Evolutionary conservation across 2,113 vertebrate genomes (phyloP), one percentile per base, ranked within the genome.

Genomic region (Hoplias malabaricus): DNA sequence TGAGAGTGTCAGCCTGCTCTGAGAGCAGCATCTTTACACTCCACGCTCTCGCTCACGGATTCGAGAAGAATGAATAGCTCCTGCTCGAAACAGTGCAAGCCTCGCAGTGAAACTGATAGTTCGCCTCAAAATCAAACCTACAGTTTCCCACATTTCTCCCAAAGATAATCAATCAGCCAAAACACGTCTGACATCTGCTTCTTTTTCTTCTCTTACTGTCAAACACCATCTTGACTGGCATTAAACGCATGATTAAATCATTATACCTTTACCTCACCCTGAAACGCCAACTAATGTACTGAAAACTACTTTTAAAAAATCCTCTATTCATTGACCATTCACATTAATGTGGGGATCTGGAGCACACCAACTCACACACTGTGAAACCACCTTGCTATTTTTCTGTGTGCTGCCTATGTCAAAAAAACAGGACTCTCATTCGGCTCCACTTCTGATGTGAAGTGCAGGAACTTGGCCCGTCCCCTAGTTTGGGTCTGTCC

Each of bases 21-120:
- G 50, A 83, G 79, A 59, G 57, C 63, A 43, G 69, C 36, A 40
- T 76, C 38, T 67, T 69, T 43, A 34, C 40, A 23, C 21, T 46
- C 57, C 25, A 25, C 12, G 9, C 16, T 48, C 25, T 65, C 16
- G 33, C 70, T 69, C 9, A n/a, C n/a, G 19, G 48, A 23, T 53
- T 69, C 74, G 80, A 82, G 73, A 48, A 69, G 69, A 78, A 82
- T 61, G 38, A 73, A 83, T 54, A 29, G n/a, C 29, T 70, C 14
- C 25, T 53, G 50, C 13, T 33, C 25, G 43, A 27, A 27, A 48
- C 36, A 43, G 7, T 61, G 40, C 23, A 31, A 36, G 16, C 31
- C 31, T 31, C 19, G 11, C 25, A 56, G 5, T 27, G 2, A 43
- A 77, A 77, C 33, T 59, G 53, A 48, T 34, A 8, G 48, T 9